phyloP scores from a whole-genome alignment of 2,888 invertebrate genomes.

The Hermaeophaga mercurialis region DNA sequence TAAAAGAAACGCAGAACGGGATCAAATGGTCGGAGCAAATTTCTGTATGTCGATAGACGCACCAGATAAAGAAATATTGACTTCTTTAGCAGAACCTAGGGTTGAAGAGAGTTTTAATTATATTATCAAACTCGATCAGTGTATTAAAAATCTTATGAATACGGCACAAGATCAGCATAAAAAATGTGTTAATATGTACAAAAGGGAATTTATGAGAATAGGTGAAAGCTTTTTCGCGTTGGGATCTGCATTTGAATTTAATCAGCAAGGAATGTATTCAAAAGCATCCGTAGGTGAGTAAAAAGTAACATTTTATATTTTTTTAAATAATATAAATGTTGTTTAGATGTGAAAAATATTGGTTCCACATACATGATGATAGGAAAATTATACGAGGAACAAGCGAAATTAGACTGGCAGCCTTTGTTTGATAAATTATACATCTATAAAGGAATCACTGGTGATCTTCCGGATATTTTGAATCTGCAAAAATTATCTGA shows the following conservation, averaged over 20 bases:
- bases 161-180: slow-evolving; percentile 86
- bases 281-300: slow-evolving; percentile 73
- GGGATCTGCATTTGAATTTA: slow-evolving; percentile 82
- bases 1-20: slow-evolving; percentile 93
- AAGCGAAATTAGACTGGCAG: slow-evolving; percentile 88
- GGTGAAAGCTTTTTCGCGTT: slow-evolving; percentile 85
- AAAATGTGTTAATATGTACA: slow-evolving; percentile 82
- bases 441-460: slow-evolving; percentile 91
- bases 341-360: slow-evolving; percentile 67
- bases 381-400: slow-evolving; percentile 87
- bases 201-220: slow-evolving; percentile 88
- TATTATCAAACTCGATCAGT: slow-evolving; percentile 83
- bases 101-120: slow-evolving; percentile 84
- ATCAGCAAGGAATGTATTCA: slow-evolving; percentile 69
- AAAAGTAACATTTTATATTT: not conserved
- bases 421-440: slow-evolving; percentile 89
- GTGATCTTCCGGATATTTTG: slow-evolving; percentile 88
- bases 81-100: slow-evolving; percentile 77
- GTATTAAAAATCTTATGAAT: slow-evolving; percentile 80
- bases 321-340: not conserved
- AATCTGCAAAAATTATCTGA: slow-evolving; percentile 88
- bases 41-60: slow-evolving; percentile 89
- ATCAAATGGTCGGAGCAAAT: slow-evolving; percentile 86
- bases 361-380: slow-evolving; percentile 90
- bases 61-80: slow-evolving; percentile 77